Evolutionary conservation across 2,797 vertebrate genomes (phyloP), one percentile per base, ranked within the genome.

Genomic region (Alectoris magna): DNA sequence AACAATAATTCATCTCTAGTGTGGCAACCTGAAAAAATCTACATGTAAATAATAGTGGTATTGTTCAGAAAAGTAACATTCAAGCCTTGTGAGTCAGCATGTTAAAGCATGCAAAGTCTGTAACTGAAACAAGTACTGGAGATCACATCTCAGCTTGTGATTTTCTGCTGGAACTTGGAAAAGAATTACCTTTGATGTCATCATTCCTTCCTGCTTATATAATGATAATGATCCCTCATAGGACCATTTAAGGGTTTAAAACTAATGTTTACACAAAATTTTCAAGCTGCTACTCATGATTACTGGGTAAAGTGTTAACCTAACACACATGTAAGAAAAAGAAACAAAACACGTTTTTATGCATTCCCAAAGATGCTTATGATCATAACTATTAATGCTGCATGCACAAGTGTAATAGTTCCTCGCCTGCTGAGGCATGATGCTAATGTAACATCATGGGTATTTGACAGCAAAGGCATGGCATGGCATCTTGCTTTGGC

Each of bases 121-220:
- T 26, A 63, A 43, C 43, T 64, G 64, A 87, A 87, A 79, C 5
- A 27, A 84, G 62, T 87, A 88, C 58, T 63, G 77, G 83, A 84
- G 89, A 76, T 84, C 55, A 2, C 59, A 60, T 73, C 79, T 79
- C 84, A 59, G 63, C 60, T 81, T 91, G 84, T 81, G 91, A 93
- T 86, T 95, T 73, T 55, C 34, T 81, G 76, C 60, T 84, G 77
- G 89, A 89, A 90, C 68, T 79, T 76, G 87, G 67, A 60, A 86
- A 90, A 90, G 90, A 95, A 90, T 94, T 95, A 84, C 81, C 91
- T 93, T 92, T 91, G 87, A 96, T 79, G 76, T 88, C 93, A 87
- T 96, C 95, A 89, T 16, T 89, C 87, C 90, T 93, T 90, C 69
- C 90, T 71, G 39, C 80, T 87, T 69, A 31, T 22, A 31, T 73